phyloP scores from a whole-genome alignment of 2,797 vertebrate species.

The Oreortyx pictus region DNA sequence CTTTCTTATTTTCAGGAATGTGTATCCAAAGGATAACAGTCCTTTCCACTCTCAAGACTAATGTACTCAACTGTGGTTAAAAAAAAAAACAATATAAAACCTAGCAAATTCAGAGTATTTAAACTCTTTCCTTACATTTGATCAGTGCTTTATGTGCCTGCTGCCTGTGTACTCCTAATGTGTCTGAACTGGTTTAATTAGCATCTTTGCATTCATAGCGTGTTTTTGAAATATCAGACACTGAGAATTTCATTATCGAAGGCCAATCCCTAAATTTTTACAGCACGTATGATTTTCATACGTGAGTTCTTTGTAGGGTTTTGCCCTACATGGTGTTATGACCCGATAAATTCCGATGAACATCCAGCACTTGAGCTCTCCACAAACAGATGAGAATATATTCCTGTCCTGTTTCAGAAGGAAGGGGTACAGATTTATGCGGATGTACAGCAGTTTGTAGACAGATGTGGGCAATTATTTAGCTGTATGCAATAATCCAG shows the following conservation, averaged over 20 bases:
- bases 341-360: neutral
- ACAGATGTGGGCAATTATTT: conserved; percentile 7
- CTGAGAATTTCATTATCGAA: neutral
- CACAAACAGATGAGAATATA: neutral
- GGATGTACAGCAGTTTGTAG: conserved; percentile 3
- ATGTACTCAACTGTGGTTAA: neutral
- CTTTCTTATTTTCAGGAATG: neutral
- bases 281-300: neutral
- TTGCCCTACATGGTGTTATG: neutral
- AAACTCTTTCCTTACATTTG: neutral
- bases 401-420: conserved; percentile 14
- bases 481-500: neutral
- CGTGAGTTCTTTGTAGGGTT: conserved; percentile 11
- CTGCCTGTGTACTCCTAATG: neutral
- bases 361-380: conserved; percentile 12
- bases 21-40: neutral
- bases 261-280: neutral
- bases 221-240: neutral
- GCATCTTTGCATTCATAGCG: neutral
- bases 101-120: neutral
- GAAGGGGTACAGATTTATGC: neutral
- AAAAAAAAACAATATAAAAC: neutral
- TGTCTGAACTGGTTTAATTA: neutral
- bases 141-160: neutral
- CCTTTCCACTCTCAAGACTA: neutral